Base-by-base conservation (phyloP, 1,140 invertebrate species). In the Cardiocondyla obscurior region DNA sequence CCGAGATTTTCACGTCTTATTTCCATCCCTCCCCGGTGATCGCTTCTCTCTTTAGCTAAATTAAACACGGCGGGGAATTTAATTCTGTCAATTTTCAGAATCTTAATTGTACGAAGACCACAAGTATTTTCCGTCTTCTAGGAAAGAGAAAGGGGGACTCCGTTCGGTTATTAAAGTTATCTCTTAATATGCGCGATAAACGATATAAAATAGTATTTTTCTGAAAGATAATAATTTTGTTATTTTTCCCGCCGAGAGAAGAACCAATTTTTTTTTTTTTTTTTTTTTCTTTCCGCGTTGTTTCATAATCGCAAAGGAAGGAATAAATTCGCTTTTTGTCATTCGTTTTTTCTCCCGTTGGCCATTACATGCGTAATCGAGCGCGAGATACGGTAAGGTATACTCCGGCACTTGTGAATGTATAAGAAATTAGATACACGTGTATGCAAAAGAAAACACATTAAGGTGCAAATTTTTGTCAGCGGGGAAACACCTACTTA, bases 401-500 rank as follows among this genome's bases (percentile, higher is more conserved):
- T 77, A 67, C 49, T 19, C 33, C 30, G 33, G 16, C 62, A 69
- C 62, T 67, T 69, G 33, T 67, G 74, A 79, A 79, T 79, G 74
- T 67, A 79, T 79, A 79, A 79, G 62, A 79, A 79, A 79, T 79
- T 69, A 79, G 74, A 49, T 69, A 69, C 62, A 42, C 51, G 74
- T 69, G 62, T 19, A 79, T 79, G 74, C 74, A 67, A 69, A 79
- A 69, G 74, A 55, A 79, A 46, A 67, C n/a, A 14, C 74, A 79
- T 79, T 79, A 79, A 79, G 12, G 74, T 79, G 74, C 62, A 79
- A 79, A 79, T 79, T 79, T 57, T 22, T 67, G 60, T 67, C 25
- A 3, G 33, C 36, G n/a, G 53, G 19, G 46, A 67, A 79, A 69
- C 74, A 79, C 33, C 46, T 36, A 79, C 60, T 77, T 77, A 67